These are phyloP conservation scores for Callorhinus ursinus DNA, from an alignment of 2,113 vertebrate genomes.

Conservation along the genomic window DNA sequence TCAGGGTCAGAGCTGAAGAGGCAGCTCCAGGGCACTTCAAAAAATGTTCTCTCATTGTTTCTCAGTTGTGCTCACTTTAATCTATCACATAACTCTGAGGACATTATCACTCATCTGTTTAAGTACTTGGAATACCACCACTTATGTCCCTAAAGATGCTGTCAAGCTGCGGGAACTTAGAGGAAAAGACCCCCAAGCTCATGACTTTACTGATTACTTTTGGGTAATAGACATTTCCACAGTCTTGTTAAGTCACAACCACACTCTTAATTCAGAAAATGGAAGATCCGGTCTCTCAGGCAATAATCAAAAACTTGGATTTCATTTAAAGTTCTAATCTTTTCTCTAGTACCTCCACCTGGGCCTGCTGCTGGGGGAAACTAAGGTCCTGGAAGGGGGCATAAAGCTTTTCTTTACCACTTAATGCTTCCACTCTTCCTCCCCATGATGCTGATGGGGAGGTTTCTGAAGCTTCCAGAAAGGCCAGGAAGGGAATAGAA, in stretches of 20 bases:
- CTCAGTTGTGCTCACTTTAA: neutral
- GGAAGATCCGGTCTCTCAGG: neutral
- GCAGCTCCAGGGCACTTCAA: neutral
- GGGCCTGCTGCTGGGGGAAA: neutral
- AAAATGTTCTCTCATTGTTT: neutral
- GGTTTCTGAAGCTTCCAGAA: neutral
- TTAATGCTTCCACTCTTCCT: neutral
- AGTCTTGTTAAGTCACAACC: neutral
- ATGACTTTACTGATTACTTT: neutral
- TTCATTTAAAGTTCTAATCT: neutral
- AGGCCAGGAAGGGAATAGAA: neutral
- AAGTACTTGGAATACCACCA: neutral
- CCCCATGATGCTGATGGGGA: neutral
- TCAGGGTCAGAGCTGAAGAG: neutral
- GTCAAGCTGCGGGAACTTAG: neutral
- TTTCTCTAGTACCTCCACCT: neutral
- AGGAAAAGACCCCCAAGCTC: neutral
- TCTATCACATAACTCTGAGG: neutral
- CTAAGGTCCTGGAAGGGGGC: neutral
- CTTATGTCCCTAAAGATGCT: neutral
- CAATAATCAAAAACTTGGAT: neutral
- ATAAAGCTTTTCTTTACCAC: neutral
- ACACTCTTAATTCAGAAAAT: neutral
- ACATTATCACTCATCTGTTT: too few species aligned
- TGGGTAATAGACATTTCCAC: neutral